Percentiles rank a stretch among this genome's conserved stretches.
phyloP scores from a whole-genome alignment of 2,113 vertebrate species.

The Bos javanicus region DNA sequence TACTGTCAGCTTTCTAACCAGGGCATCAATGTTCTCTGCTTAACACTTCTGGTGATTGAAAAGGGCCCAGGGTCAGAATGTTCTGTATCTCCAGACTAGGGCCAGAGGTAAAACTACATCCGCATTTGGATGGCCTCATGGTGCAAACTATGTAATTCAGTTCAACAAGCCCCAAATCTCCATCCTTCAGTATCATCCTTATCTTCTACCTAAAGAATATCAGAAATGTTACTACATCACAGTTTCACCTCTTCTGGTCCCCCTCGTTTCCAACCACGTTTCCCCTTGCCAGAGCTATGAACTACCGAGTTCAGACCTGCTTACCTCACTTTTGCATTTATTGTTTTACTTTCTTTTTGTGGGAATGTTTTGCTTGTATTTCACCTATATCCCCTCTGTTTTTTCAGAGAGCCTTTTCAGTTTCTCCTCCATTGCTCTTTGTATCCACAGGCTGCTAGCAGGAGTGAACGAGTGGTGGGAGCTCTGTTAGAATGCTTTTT shows the following conservation, averaged over 20 bases:
- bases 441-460: neutral
- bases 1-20: neutral
- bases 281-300: neutral
- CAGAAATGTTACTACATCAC: neutral
- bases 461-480: no score
- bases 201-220: neutral
- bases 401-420: neutral
- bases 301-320: neutral
- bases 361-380: neutral
- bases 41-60: neutral
- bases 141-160: neutral
- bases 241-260: neutral
- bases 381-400: neutral
- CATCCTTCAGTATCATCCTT: no score
- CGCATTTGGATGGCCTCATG: neutral
- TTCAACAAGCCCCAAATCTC: neutral
- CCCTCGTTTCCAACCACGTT: neutral
- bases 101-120: neutral
- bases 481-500: neutral
- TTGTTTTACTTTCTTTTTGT: neutral
- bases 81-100: neutral
- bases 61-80: neutral
- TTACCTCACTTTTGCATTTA: neutral
- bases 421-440: neutral
- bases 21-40: neutral